Evolutionary conservation across 2,797 vertebrate genomes (phyloP).

Genomic region (Manis javanica): DNA sequence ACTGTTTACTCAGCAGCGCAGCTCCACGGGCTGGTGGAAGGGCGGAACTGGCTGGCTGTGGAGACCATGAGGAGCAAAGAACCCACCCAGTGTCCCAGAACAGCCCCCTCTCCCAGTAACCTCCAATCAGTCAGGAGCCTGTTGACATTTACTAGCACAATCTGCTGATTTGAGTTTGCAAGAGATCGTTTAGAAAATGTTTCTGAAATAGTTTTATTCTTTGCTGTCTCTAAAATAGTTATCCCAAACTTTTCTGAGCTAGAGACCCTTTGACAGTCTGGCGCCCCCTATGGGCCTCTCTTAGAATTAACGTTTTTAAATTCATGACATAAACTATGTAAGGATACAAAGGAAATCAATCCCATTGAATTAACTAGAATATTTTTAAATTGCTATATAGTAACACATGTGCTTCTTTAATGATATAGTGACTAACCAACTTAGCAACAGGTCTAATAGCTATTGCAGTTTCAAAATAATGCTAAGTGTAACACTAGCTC

Average conservation of each 20-base stretch:
- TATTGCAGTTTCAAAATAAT: not conserved
- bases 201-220: not conserved
- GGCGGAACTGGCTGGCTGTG: not conserved
- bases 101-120: not conserved
- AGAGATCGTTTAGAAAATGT: slow-evolving; percentile 23
- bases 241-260: fast-evolving
- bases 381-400: not conserved
- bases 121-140: not conserved
- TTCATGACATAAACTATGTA: not conserved
- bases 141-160: not conserved
- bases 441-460: not conserved
- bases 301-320: not conserved
- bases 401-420: not conserved
- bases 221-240: not conserved
- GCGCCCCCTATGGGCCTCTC: not conserved
- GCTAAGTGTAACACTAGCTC: not conserved
- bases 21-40: not conserved
- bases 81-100: not conserved
- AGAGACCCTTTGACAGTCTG: not conserved
- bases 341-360: not conserved
- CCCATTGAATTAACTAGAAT: not conserved
- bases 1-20: not conserved
- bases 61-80: not conserved
- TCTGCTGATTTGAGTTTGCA: not conserved
- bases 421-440: not conserved